Evolutionary conservation across 2,888 invertebrate genomes (phyloP).

Genomic region (Athrips mouffetella): DNA sequence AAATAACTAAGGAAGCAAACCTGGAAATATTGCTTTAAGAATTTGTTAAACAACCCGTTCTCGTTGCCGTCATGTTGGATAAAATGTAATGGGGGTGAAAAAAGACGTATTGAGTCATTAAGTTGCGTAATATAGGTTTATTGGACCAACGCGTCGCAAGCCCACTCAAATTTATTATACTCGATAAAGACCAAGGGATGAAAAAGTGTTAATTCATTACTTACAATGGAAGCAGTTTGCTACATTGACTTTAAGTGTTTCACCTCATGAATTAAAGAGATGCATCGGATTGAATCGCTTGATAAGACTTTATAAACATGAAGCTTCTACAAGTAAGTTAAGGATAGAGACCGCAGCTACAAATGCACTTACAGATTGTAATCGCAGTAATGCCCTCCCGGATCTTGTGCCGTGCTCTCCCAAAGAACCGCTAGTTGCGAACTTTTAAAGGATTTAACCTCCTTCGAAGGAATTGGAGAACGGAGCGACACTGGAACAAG

Average conservation of each 20-base stretch:
- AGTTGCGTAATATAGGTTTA: slow-evolving; percentile 22
- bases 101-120: slow-evolving; percentile 22
- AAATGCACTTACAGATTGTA: slow-evolving; percentile 14
- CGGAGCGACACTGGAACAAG: background rate
- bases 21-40: background rate
- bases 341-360: no score
- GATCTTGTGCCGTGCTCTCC: background rate
- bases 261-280: background rate
- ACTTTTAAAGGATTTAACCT: slow-evolving; percentile 14
- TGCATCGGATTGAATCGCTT: no score
- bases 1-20: no score
- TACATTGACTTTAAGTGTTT: slow-evolving; percentile 5
- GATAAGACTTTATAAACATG: no score
- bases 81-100: slow-evolving; percentile 12
- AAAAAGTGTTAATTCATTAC: slow-evolving; percentile 14
- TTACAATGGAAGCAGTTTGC: background rate
- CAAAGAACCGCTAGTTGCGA: slow-evolving; percentile 9
- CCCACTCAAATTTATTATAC: slow-evolving; percentile 17
- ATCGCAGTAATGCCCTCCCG: slow-evolving; percentile 21
- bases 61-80: background rate
- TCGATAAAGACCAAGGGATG: slow-evolving; percentile 3
- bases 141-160: slow-evolving; percentile 14
- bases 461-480: slow-evolving; percentile 9
- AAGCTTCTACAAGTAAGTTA: no score
- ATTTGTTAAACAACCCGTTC: background rate